Evolutionary conservation across 2,797 vertebrate species (phyloP).

Genomic region (Chelon labrosus): DNA sequence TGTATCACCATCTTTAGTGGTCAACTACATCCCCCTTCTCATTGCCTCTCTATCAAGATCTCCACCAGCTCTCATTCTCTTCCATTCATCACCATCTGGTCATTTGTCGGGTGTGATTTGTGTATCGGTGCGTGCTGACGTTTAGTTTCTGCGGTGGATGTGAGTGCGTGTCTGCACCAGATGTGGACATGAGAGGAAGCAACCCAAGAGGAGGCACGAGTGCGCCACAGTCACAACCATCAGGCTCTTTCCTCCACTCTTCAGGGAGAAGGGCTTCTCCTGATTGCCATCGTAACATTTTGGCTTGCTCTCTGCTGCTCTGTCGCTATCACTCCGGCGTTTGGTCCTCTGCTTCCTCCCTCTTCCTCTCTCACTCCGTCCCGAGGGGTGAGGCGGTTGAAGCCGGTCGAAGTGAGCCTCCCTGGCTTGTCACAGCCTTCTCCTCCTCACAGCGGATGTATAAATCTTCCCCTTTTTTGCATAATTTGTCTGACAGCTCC

Average conservation of each 20-base stretch:
- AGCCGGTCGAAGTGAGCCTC: conserved; percentile 34
- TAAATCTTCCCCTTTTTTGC: conserved; percentile 67
- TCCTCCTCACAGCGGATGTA: conserved; percentile 38
- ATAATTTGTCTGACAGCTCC: conserved; percentile 72
- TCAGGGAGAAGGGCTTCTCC: conserved; percentile 35
- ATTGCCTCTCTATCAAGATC: conserved; percentile 53
- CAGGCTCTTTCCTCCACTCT: conserved; percentile 19
- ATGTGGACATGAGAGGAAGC: not conserved
- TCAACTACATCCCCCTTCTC: conserved; percentile 47
- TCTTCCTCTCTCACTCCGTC: conserved; percentile 21
- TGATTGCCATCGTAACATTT: conserved; percentile 45
- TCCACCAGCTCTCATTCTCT: conserved; percentile 64
- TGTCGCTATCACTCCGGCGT: conserved; percentile 43
- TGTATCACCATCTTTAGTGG: conserved; percentile 46
- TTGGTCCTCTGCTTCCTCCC: conserved; percentile 48
- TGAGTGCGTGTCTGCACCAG: not conserved
- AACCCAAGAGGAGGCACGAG: not conserved
- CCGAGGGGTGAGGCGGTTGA: conserved; percentile 21
- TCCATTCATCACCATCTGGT: conserved; percentile 59
- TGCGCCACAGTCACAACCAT: conserved; percentile 13
- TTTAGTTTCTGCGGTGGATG: conserved; percentile 45
- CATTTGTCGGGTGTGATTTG: conserved; percentile 49
- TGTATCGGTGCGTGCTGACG: conserved; percentile 38
- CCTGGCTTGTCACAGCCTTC: conserved; percentile 46
- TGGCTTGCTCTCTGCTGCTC: conserved; percentile 42